These are phyloP conservation scores for Diorhabda sublineata DNA, from an alignment of 1,140 invertebrate species.

Conservation along the genomic window DNA sequence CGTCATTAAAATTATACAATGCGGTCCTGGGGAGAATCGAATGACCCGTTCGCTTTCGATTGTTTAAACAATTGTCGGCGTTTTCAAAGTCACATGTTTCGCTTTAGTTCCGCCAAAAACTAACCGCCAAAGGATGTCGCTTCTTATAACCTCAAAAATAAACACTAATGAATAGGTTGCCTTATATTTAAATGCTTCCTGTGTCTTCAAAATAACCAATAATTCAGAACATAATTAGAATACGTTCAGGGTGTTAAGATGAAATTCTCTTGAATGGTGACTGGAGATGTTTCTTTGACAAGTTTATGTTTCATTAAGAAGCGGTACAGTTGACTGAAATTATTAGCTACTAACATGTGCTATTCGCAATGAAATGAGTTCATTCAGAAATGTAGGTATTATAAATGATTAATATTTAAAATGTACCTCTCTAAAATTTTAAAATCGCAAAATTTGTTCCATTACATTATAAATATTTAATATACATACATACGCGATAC, in stretches of 20 bases:
- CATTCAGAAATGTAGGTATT: too few species aligned
- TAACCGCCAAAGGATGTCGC: conserved; percentile 21
- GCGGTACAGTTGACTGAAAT: neutral
- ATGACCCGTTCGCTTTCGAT: neutral
- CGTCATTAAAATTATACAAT: too few species aligned
- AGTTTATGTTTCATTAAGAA: neutral
- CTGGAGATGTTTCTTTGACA: neutral
- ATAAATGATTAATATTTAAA: too few species aligned
- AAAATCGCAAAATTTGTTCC: too few species aligned
- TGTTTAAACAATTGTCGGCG: conserved; percentile 22
- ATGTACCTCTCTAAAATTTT: too few species aligned
- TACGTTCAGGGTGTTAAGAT: neutral
- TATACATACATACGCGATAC: too few species aligned
- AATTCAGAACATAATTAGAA: conserved; percentile 20
- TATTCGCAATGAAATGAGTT: too few species aligned
- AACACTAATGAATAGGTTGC: conserved; percentile 21
- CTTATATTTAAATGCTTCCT: conserved; percentile 24
- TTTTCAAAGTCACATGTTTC: conserved; percentile 21
- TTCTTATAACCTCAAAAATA: conserved; percentile 21
- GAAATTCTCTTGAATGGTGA: neutral
- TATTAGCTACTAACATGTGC: neutral
- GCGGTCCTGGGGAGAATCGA: too few species aligned
- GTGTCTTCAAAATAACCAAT: conserved; percentile 19
- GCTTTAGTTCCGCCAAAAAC: conserved; percentile 22
- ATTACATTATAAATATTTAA: too few species aligned